Evolutionary conservation across 1,140 invertebrate genomes (phyloP), one percentile per base, ranked within the genome.

Genomic region (Dreissena rostriformis): DNA sequence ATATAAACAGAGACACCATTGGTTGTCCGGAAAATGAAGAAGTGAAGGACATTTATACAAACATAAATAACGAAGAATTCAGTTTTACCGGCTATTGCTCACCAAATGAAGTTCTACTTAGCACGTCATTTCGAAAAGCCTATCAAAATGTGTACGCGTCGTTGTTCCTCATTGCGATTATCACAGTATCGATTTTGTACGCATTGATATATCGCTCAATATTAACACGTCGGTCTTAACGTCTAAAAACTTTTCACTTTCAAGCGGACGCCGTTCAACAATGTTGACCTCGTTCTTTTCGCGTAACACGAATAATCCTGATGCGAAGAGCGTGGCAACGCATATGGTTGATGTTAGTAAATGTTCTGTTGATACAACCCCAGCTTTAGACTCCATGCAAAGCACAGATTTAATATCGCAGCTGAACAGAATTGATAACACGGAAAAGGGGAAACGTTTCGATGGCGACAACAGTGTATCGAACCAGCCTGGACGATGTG

Each of bases 121-220:
- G 86, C 29, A 7, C 39, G 17, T 51, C 68, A 15, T 86, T 90
- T 57, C 71, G 89, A 15, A 77, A 29, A 19, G 29, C 75, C 5
- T 92, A 88, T 61, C 89, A 91, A 53, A 91, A 90, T 28, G 79
- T 91, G 51, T 90, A 90, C 75, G 88, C 88, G 6, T 91, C 88
- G 0, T 82, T 92, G 12, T 92, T 90, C 74, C 74, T 91, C 2
- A 86, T 91, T 10, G 86, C 90, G 5, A 85, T 90, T 53, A 73
- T 90, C n/a, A 75, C 87, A 10, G 90, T 92, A 7, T 85, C 84
- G 49, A 86, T 91, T 57, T 84, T 92, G 29, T 92, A 92, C 75
- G 88, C 85, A n/a, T 74, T 92, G 2, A 90, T 92, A 66, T 90
- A 89, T 70, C 81, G 84, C 67, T 91, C 90, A 11, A 87, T 92